Evolutionary conservation across 2,888 invertebrate species (phyloP), one percentile per base, ranked within the genome.

Genomic region (Trichopria drosophilae): DNA sequence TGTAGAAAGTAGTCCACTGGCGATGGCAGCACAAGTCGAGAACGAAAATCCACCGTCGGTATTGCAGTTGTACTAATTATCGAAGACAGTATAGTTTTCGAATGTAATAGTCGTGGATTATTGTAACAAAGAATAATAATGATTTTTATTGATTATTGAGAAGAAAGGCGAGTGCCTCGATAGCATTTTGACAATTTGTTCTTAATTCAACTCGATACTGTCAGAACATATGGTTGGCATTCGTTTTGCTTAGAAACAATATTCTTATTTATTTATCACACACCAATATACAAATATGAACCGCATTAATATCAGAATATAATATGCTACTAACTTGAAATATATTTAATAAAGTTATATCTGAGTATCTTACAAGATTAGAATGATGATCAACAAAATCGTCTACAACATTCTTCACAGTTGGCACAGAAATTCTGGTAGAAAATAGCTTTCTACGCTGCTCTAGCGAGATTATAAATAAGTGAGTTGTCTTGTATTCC

Each of bases 201-300:
- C n/a, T n/a, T n/a, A n/a, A n/a, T n/a, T n/a, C n/a, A n/a, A n/a
- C n/a, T n/a, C n/a, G n/a, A n/a, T n/a, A n/a, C n/a, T n/a, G n/a
- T n/a, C n/a, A n/a, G n/a, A n/a, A n/a, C n/a, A n/a, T n/a, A n/a
- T n/a, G n/a, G n/a, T n/a, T n/a, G n/a, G 44, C 15, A 47, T 35
- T 52, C 59, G 57, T 54, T 61, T 73, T 73, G 67, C 70, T 73
- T 75, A 73, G 63, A 75, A 75, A 75, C 73, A 74, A 75, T 74
- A 74, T 72, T 69, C 71, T 73, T 74, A 73, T 75, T 72, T 73
- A 75, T 75, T 74, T 69, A 74, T 75, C 75, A 73, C 75, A 75
- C 75, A 75, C 75, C 75, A 74, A 74, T 74, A 74, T 74, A 75
- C 75, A 75, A 75, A 75, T 74, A 75, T 71, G 71, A 74, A 74